Evolutionary conservation across 2,888 invertebrate species (phyloP), one percentile per base, ranked within the genome.

Genomic region (Diadromus collaris): DNA sequence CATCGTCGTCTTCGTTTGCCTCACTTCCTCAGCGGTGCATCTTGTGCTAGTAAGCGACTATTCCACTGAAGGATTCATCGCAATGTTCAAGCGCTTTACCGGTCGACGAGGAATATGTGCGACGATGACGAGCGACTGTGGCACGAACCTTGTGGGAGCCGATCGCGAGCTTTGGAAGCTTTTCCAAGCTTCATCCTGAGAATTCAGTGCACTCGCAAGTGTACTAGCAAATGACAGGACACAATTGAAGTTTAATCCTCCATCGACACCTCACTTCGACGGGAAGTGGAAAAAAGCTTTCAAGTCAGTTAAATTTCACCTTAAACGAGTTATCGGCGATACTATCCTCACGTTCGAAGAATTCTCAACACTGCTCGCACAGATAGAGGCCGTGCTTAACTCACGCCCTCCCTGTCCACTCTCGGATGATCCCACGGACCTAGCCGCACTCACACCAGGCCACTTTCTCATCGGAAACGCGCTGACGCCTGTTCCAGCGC

Each of bases 201-300:
- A 13, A 32, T 2, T 10, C n/a, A 13, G 7, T 7, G 21, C 54
- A 6, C 54, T 54, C 24, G 54, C 54, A 24, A 21, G 27, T 27
- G 27, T 63, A 3, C 51, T 77, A 0, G 60, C 71, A 7, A 76
- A 78, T 10, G 70, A 82, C 10, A 83, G 83, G 6, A 84, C 84
- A 9, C 0, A 78, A 5, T 88, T 87, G 88, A 78, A 83, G 16
- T 89, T 87, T 67, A 87, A 82, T 54, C 86, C 87, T 2, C 82
- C 87, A 4, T 56, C 68, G 27, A 80, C 85, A 16, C 86, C 86
- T 1, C 84, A 87, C 65, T 86, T 85, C 48, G 86, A 87, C 0
- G 86, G 87, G n/a, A 38, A 85, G 10, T 86, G 85, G 86, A 87
- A 88, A 67, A 81, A 84, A 2, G 83, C 83, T 24, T 83, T 88